Percentiles rank a stretch among this genome's conserved stretches.
Evolutionary conservation across 2,888 invertebrate species (phyloP).

Genomic region (Apodemia zela): DNA sequence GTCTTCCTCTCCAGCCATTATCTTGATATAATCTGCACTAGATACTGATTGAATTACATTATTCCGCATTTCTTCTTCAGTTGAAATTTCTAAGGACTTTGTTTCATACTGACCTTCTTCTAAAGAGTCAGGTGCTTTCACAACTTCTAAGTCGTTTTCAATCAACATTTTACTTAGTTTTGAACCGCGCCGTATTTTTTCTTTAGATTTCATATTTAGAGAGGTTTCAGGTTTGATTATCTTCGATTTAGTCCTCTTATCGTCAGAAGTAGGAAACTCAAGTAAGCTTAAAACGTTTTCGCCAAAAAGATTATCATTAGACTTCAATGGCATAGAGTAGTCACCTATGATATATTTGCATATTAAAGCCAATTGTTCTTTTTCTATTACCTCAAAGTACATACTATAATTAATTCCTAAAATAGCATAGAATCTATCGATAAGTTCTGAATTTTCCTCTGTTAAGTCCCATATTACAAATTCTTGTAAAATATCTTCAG

Average conservation of each 20-base stretch:
- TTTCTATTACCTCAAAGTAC: slow-evolving; percentile 79
- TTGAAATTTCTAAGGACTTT: slow-evolving; percentile 37
- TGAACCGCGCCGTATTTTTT: slow-evolving; percentile 46
- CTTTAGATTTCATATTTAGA: slow-evolving; percentile 47
- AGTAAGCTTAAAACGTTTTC: slow-evolving; percentile 52
- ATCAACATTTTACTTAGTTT: slow-evolving; percentile 48
- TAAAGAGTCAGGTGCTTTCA: slow-evolving; percentile 44
- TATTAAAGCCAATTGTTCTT: slow-evolving; percentile 71
- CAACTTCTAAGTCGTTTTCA: slow-evolving; percentile 43
- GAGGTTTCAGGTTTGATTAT: slow-evolving; percentile 54
- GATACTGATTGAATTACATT: slow-evolving; percentile 36
- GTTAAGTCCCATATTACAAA: slow-evolving; percentile 61
- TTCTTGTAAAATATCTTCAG: slow-evolving; percentile 63
- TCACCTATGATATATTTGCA: slow-evolving; percentile 72
- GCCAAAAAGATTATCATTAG: slow-evolving; percentile 62
- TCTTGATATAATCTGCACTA: slow-evolving; percentile 43
- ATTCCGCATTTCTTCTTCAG: slow-evolving; percentile 41
- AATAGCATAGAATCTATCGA: slow-evolving; percentile 80
- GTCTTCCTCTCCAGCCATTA: slow-evolving; percentile 64
- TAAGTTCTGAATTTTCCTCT: slow-evolving; percentile 65
- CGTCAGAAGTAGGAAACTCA: slow-evolving; percentile 56
- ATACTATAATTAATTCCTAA: slow-evolving; percentile 81
- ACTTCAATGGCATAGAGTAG: slow-evolving; percentile 49
- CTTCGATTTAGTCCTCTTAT: slow-evolving; percentile 59
- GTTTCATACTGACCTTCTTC: slow-evolving; percentile 36